phyloP scores from a whole-genome alignment of 2,113 vertebrate species.

The Gallinago undulata region DNA sequence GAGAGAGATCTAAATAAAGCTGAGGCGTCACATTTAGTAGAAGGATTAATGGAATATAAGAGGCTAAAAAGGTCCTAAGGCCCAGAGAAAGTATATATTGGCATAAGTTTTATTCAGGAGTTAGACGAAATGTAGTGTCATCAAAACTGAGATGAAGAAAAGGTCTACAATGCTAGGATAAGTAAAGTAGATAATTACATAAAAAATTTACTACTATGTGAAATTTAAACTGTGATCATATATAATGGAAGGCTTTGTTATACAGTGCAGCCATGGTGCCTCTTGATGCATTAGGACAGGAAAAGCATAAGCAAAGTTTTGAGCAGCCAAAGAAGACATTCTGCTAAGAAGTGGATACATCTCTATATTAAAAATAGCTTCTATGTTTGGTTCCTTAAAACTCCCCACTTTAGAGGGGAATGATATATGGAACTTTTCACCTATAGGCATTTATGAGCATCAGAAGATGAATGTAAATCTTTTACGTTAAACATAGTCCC shows the following conservation, averaged over 20 bases:
- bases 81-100: not conserved
- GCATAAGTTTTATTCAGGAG: conserved; percentile 5
- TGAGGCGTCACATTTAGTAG: not conserved
- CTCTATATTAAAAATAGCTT: not conserved
- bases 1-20: not conserved
- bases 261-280: accelerated
- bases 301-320: not conserved
- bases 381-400: not conserved
- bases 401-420: not conserved
- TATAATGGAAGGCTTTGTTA: not conserved
- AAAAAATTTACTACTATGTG: not conserved
- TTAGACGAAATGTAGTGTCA: not conserved
- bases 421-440: not conserved
- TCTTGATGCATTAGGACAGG: not conserved
- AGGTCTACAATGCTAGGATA: not conserved
- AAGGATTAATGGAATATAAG: not conserved
- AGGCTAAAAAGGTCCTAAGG: not conserved
- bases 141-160: conserved; percentile 1
- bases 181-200: conserved; percentile 6
- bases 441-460: not conserved
- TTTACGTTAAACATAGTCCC: not conserved
- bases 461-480: not conserved
- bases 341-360: not conserved
- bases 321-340: not conserved
- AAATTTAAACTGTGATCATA: not conserved